Evolutionary conservation across 2,797 vertebrate genomes (phyloP).

Genomic region (Melanotaenia trifasciata): DNA sequence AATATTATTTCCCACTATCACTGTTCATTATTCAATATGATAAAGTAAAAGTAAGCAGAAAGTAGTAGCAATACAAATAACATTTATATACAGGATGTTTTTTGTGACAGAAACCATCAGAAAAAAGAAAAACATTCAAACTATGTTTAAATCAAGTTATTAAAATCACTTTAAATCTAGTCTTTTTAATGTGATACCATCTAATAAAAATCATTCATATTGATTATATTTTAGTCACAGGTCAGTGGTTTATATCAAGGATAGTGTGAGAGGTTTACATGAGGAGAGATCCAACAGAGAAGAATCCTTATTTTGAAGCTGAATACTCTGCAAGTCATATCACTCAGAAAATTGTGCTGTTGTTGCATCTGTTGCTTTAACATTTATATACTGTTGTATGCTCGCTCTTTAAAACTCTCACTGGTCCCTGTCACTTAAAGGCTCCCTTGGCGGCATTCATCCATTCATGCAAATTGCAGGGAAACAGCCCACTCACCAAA

Average conservation of each 20-base stretch:
- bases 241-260: not conserved
- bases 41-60: not conserved
- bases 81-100: not conserved
- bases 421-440: slow-evolving; percentile 32
- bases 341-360: not conserved
- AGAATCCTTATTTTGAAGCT: not conserved
- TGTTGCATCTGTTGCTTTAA: slow-evolving; percentile 7
- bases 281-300: not conserved
- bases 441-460: slow-evolving; percentile 28
- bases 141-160: not conserved
- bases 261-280: not conserved
- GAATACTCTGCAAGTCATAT: not conserved
- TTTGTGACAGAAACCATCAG: not conserved
- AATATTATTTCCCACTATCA: not conserved
- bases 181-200: not conserved
- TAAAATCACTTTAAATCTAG: not conserved
- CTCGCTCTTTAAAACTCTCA: not conserved
- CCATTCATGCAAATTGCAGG: slow-evolving; percentile 58
- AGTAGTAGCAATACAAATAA: rapidly evolving
- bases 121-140: not conserved
- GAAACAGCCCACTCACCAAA: slow-evolving; percentile 41
- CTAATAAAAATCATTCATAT: slow-evolving; percentile 12
- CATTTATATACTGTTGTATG: slow-evolving; percentile 9
- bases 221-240: not conserved
- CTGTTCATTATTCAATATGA: not conserved